Percentiles rank a stretch among this genome's conserved stretches.
Evolutionary conservation across 2,113 vertebrate genomes (phyloP).

Genomic region (Isichthys henryi): DNA sequence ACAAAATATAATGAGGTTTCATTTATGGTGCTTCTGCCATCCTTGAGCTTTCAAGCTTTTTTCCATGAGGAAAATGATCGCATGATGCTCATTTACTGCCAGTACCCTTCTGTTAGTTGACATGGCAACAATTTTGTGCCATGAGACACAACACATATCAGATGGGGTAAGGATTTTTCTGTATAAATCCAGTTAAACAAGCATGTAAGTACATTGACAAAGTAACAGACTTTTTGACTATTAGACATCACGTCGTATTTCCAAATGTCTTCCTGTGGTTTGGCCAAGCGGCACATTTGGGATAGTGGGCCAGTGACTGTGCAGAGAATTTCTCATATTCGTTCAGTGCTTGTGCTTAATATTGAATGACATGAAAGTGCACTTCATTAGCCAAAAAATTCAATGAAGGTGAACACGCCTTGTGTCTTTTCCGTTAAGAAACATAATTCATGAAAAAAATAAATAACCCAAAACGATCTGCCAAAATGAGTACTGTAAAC

Average conservation of each 20-base stretch:
- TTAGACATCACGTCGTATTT: neutral
- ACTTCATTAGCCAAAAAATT: neutral
- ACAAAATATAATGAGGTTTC: neutral
- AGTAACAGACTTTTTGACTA: neutral
- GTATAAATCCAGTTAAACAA: neutral
- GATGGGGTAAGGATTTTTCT: neutral
- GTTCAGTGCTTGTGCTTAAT: neutral
- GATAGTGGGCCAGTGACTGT: neutral
- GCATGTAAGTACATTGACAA: neutral
- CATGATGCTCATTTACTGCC: neutral
- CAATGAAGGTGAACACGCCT: neutral
- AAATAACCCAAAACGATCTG: neutral
- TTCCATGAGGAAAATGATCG: neutral
- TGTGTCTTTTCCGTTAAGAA: neutral
- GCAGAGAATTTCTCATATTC: neutral
- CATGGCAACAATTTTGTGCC: constrained; percentile 2
- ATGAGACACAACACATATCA: neutral
- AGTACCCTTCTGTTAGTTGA: constrained; percentile 5
- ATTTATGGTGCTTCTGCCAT: neutral
- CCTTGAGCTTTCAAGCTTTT: neutral
- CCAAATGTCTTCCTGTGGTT: neutral
- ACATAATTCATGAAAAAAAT: neutral
- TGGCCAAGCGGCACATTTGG: neutral
- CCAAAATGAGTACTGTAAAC: neutral
- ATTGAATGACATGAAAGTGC: neutral